These are phyloP conservation scores for Montipora foliosa DNA, from an alignment of 64 coral and sea anemone species.

Conservation along the genomic window DNA sequence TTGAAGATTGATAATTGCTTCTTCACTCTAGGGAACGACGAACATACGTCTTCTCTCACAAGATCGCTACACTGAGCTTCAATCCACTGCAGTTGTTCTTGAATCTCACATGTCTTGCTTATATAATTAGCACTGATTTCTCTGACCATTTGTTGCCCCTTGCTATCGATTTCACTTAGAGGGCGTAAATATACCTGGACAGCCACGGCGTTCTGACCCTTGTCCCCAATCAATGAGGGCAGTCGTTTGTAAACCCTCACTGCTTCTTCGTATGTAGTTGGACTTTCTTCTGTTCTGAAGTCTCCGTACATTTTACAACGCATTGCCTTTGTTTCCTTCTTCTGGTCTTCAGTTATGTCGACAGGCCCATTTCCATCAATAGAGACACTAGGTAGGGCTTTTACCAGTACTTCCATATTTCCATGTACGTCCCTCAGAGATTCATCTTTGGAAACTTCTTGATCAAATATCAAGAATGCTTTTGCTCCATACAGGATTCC, in stretches of 20 bases:
- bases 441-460: too few relatives aligned
- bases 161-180: conserved; percentile 53
- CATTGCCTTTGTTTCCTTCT: conserved; percentile 26
- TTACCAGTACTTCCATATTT: conserved; percentile 37
- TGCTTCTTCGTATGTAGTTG: conserved; percentile 55
- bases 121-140: conserved; percentile 53
- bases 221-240: conserved; percentile 38
- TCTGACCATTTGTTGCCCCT: conserved; percentile 5
- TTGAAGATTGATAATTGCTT: not conserved
- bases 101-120: not conserved
- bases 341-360: conserved; percentile 29
- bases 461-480: too few relatives aligned
- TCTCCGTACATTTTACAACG: conserved; percentile 63
- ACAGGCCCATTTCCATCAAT: not conserved
- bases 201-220: conserved; percentile 50
- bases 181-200: conserved; percentile 50
- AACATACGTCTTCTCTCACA: conserved; percentile 25
- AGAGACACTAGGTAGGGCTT: not conserved
- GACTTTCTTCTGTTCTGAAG: conserved; percentile 11
- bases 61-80: conserved; percentile 35
- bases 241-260: conserved; percentile 55
- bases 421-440: not conserved
- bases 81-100: conserved; percentile 8
- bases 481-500: too few relatives aligned
- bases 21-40: conserved; percentile 19